Evolutionary conservation across 1,140 invertebrate genomes (phyloP).

Genomic region (Tetramorium alpestre): DNA sequence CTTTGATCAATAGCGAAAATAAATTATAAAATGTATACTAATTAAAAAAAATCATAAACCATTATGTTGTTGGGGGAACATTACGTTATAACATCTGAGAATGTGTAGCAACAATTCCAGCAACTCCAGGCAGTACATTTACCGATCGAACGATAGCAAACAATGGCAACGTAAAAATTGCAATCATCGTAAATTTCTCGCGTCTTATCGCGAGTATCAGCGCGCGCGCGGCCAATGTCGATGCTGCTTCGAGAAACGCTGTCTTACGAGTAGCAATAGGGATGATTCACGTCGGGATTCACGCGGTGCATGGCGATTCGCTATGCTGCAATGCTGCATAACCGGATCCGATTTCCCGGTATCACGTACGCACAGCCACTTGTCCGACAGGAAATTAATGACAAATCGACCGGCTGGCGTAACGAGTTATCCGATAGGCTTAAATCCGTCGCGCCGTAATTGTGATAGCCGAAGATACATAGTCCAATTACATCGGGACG

Average conservation of each 20-base stretch:
- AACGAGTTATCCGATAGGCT: constrained; percentile 45
- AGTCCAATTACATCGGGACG: constrained; percentile 10
- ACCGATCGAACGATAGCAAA: background rate
- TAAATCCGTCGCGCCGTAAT: constrained; percentile 62
- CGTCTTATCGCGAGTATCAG: background rate
- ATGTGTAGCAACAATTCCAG: background rate
- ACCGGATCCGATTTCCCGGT: constrained; percentile 58
- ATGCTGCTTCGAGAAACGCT: background rate
- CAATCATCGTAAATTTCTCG: background rate
- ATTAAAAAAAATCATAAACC: background rate
- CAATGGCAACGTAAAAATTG: background rate
- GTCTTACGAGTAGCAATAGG: background rate
- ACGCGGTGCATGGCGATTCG: background rate
- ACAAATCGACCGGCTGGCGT: constrained; percentile 57
- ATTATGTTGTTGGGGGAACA: background rate
- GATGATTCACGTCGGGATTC: constrained; percentile 35
- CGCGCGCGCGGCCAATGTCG: background rate
- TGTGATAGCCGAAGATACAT: constrained; percentile 35
- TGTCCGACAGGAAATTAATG: constrained; percentile 66
- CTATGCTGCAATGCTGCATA: background rate
- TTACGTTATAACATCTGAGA: background rate
- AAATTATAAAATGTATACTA: background rate
- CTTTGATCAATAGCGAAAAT: background rate
- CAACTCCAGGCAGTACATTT: background rate
- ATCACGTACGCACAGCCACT: background rate